Evolutionary conservation across 2,797 vertebrate genomes (phyloP).

Genomic region (Phrynocephalus forsythii): DNA sequence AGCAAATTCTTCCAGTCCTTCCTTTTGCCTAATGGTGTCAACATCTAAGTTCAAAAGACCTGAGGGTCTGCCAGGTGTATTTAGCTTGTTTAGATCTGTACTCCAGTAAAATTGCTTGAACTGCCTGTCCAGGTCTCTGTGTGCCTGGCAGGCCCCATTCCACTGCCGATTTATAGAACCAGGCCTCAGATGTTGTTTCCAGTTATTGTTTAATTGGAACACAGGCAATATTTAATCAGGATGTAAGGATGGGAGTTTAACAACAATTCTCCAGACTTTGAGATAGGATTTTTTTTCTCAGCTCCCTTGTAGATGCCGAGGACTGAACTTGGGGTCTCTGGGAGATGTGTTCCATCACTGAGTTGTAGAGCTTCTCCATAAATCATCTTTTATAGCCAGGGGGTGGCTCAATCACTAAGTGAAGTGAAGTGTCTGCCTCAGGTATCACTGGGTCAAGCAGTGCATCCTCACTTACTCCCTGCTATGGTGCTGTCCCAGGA

Average conservation of each 20-base stretch:
- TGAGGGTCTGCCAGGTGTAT: not conserved
- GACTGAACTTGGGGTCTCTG: not conserved
- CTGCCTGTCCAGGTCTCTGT: too few relatives aligned
- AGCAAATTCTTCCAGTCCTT: not conserved
- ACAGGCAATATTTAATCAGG: too few relatives aligned
- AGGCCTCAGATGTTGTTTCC: not conserved
- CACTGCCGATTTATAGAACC: not conserved
- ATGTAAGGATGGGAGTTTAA: not conserved
- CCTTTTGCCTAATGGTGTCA: not conserved
- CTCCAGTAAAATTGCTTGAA: not conserved
- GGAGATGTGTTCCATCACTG: not conserved
- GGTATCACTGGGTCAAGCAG: too few relatives aligned
- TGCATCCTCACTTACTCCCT: too few relatives aligned
- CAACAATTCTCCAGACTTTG: not conserved
- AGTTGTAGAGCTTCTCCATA: too few relatives aligned
- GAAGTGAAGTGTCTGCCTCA: too few relatives aligned
- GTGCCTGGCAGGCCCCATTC: too few relatives aligned
- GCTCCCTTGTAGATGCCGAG: not conserved
- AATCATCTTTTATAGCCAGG: not conserved
- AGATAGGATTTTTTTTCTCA: not conserved
- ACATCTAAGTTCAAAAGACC: not conserved
- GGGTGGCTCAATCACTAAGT: too few relatives aligned
- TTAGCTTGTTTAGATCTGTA: not conserved
- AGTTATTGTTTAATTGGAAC: too few relatives aligned
- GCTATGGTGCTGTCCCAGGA: too few relatives aligned